phyloP scores from a whole-genome alignment of 2,113 vertebrate species.

The Cavia aperea region DNA sequence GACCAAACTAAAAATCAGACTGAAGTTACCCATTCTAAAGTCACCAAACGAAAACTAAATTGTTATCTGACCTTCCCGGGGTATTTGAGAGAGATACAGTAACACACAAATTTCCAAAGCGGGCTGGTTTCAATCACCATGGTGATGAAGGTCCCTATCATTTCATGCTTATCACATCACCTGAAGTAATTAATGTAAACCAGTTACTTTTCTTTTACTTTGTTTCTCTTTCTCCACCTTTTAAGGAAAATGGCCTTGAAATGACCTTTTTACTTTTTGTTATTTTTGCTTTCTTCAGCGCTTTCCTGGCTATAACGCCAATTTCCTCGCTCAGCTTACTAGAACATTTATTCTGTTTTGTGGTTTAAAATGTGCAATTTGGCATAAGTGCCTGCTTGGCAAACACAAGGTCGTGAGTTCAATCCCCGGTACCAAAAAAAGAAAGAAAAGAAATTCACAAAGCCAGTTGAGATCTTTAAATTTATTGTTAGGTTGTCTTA shows the following conservation, averaged over 20 bases:
- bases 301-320: not conserved
- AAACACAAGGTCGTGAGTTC: too few species aligned
- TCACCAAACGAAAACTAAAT: not conserved
- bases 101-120: not conserved
- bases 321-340: not conserved
- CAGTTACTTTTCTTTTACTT: not conserved
- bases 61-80: not conserved
- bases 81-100: not conserved
- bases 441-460: not conserved
- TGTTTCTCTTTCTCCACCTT: not conserved
- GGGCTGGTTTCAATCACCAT: not conserved
- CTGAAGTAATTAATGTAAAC: not conserved
- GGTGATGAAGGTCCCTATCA: not conserved
- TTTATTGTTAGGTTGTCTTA: not conserved
- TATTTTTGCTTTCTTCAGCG: not conserved
- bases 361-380: not conserved
- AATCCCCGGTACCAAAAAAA: too few species aligned
- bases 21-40: not conserved
- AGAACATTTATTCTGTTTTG: not conserved
- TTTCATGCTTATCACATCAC: not conserved
- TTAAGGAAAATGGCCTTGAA: not conserved
- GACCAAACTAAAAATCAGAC: not conserved
- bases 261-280: not conserved
- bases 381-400: too few species aligned
- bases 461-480: not conserved